Evolutionary conservation across 2,113 vertebrate genomes (phyloP).

Genomic region (Pangasianodon gigas): DNA sequence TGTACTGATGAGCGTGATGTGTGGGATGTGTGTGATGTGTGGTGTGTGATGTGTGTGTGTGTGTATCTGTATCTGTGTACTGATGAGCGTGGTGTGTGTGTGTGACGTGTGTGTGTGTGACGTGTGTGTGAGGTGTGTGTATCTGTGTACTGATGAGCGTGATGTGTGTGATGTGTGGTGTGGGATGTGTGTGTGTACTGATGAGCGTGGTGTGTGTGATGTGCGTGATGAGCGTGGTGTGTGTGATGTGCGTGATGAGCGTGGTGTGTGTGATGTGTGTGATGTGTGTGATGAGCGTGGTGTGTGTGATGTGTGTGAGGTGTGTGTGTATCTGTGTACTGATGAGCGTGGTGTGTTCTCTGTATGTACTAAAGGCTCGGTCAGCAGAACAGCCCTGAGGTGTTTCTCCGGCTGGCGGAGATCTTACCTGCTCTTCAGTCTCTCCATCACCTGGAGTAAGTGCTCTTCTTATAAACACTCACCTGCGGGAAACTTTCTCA

Average conservation of each 20-base stretch:
- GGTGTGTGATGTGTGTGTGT: slow-evolving; percentile 1
- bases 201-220: no score
- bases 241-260: no score
- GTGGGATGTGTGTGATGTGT: neutral
- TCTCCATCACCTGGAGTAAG: slow-evolving; percentile 85
- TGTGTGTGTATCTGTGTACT: neutral
- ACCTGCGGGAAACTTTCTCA: neutral
- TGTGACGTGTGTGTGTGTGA: no score
- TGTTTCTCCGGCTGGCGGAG: slow-evolving; percentile 75
- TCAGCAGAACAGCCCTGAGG: slow-evolving; percentile 72
- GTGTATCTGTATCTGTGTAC: neutral
- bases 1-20: neutral
- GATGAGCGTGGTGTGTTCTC: neutral
- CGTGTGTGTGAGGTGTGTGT: no score
- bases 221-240: no score
- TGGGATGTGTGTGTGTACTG: neutral
- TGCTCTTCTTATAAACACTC: slow-evolving; percentile 15
- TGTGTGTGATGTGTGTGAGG: no score
- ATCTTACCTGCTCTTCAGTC: slow-evolving; percentile 80
- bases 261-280: no score
- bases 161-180: no score
- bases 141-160: no score
- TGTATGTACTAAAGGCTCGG: slow-evolving; percentile 70
- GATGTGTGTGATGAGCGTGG: no score
- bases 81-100: no score